phyloP scores from a whole-genome alignment of 1,140 invertebrate genomes.

The Coelopa frigida region DNA sequence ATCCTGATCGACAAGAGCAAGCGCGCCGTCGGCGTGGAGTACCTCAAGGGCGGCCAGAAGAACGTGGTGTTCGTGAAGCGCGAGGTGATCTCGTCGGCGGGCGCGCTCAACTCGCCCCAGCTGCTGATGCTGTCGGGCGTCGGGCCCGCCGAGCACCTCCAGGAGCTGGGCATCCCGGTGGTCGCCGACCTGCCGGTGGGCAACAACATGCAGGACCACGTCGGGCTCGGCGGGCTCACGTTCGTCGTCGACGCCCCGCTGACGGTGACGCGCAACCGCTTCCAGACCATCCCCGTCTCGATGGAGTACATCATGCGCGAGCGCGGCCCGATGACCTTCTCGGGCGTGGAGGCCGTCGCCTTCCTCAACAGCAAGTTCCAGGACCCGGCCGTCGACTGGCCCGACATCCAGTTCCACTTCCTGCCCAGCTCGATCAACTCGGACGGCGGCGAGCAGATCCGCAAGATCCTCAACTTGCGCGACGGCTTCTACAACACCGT shows the following conservation, averaged over 20 bases:
- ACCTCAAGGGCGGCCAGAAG: slow-evolving; percentile 56
- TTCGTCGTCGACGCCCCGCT: slow-evolving; percentile 74
- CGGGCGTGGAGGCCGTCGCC: slow-evolving; percentile 73
- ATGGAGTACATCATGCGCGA: slow-evolving; percentile 76
- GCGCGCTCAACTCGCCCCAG: slow-evolving; percentile 73
- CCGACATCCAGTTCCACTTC: slow-evolving; percentile 82
- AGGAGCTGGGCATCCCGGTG: slow-evolving; percentile 66
- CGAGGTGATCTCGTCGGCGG: slow-evolving; percentile 75
- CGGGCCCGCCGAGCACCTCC: slow-evolving; percentile 71
- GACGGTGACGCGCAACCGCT: slow-evolving; percentile 68
- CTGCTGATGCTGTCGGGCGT: slow-evolving; percentile 86
- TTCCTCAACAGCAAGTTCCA: slow-evolving; percentile 81
- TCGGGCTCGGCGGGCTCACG: slow-evolving; percentile 73
- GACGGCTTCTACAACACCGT: slow-evolving; percentile 78
- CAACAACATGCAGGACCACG: slow-evolving; percentile 65
- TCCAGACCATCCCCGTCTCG: slow-evolving; percentile 67
- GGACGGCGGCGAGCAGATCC: slow-evolving; percentile 67
- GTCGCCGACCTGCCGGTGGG: slow-evolving; percentile 70
- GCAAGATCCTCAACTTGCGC: slow-evolving; percentile 65
- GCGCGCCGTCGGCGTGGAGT: slow-evolving; percentile 70
- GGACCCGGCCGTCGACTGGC: slow-evolving; percentile 63
- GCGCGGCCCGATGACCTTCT: slow-evolving; percentile 70
- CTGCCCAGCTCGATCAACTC: slow-evolving; percentile 74
- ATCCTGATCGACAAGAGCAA: slow-evolving; percentile 62
- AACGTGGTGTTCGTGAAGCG: slow-evolving; percentile 60